Percentiles rank a stretch among this genome's conserved stretches.
phyloP scores from a whole-genome alignment of 2,888 invertebrate genomes.

The Melinaea marsaeus region DNA sequence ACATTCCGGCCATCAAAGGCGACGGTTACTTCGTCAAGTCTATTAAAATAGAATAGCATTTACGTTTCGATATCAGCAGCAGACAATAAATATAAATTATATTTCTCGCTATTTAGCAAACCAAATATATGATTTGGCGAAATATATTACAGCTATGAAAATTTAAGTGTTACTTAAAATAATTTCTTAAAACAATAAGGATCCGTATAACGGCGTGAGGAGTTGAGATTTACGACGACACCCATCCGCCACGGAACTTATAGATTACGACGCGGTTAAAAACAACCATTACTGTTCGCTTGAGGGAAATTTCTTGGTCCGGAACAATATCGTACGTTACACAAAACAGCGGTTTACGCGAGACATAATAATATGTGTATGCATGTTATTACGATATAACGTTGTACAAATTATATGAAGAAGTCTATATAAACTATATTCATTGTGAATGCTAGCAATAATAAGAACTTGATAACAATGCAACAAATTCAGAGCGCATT shows the following conservation, averaged over 20 bases:
- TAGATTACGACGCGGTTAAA: conserved; percentile 36
- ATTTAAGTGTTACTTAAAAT: conserved; percentile 10
- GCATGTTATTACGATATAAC: too few relatives aligned
- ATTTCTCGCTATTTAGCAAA: neutral
- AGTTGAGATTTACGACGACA: conserved; percentile 31
- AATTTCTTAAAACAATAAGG: conserved; percentile 8
- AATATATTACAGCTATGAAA: conserved; percentile 2
- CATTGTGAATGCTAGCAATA: conserved; percentile 23
- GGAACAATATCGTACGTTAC: conserved; percentile 9
- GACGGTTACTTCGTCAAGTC: neutral
- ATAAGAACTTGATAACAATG: conserved; percentile 31
- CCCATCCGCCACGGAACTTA: conserved; percentile 30
- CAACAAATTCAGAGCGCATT: conserved; percentile 24
- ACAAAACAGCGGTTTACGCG: too few relatives aligned
- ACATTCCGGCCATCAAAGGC: neutral
- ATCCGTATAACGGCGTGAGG: conserved; percentile 14
- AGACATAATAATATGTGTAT: too few relatives aligned
- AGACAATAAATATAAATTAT: neutral
- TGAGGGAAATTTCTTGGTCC: conserved; percentile 14
- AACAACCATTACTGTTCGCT: conserved; percentile 30
- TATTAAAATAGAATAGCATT: neutral
- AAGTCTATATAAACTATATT: conserved; percentile 20
- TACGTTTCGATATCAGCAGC: neutral
- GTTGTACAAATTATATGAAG: too few relatives aligned
- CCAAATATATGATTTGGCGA: neutral